A percentile compares a stretch with the other conserved stretches of the same genome.
Conservation (phyloP, 1,140 invertebrate species). For the Drosophila gunungcola region DNA sequence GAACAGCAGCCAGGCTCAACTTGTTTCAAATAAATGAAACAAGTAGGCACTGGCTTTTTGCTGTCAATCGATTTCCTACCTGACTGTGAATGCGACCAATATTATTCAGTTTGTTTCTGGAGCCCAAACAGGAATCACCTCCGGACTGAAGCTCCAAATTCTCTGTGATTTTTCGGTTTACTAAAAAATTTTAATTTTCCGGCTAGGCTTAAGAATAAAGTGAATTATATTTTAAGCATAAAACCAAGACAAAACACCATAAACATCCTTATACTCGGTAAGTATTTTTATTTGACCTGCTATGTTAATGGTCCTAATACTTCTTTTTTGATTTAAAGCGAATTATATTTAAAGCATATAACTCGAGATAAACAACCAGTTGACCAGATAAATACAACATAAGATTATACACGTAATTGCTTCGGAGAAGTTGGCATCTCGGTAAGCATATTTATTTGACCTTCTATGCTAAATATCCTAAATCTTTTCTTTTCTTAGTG, state of each 20-base stretch:
- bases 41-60: background rate
- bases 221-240: background rate
- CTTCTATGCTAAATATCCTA: too few relatives aligned
- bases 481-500: too few relatives aligned
- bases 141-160: constrained; percentile 1
- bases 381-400: too few relatives aligned
- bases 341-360: too few relatives aligned
- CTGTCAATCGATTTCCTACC: background rate
- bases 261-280: too few relatives aligned
- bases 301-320: too few relatives aligned
- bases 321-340: too few relatives aligned
- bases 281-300: too few relatives aligned
- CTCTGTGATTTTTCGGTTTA: background rate
- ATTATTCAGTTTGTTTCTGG: constrained; percentile 10
- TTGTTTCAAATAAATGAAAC: constrained; percentile 5
- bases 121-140: background rate
- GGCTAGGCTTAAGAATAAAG: constrained; percentile 7
- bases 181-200: background rate
- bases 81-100: background rate
- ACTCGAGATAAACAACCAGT: too few relatives aligned
- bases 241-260: background rate
- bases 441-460: too few relatives aligned
- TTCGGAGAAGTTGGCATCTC: too few relatives aligned
- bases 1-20: background rate
- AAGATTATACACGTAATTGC: too few relatives aligned